Evolutionary conservation across 37 sponge, comb jelly and placozoan species (phyloP).

Genomic region (Spongilla lacustris): DNA sequence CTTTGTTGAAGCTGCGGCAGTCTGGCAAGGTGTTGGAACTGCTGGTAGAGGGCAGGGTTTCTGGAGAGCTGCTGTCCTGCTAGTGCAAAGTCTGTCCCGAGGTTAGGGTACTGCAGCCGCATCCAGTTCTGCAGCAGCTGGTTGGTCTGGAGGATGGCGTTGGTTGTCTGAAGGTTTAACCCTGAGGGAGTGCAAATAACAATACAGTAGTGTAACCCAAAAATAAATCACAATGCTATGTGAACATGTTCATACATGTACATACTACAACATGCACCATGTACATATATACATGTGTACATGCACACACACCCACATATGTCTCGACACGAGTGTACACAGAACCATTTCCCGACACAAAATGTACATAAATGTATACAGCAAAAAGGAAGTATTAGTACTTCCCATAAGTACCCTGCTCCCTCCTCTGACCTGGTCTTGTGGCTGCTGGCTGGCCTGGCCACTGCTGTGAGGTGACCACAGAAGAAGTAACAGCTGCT

Average conservation of each 20-base stretch:
- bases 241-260: no score
- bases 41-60: constrained; percentile 12
- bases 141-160: background rate
- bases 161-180: background rate
- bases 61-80: constrained; percentile 36
- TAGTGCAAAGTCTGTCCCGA: constrained; percentile 13
- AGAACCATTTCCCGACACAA: no score
- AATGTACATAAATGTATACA: background rate
- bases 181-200: background rate
- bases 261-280: no score
- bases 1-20: constrained; percentile 12
- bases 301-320: no score
- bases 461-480: background rate
- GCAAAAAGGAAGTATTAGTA: background rate
- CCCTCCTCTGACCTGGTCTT: background rate
- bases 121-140: constrained; percentile 45
- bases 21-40: constrained; percentile 35
- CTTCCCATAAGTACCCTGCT: background rate
- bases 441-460: background rate
- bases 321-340: no score
- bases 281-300: no score
- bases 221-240: no score
- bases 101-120: constrained; percentile 15
- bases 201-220: background rate
- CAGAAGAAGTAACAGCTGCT: background rate